Conservation (phyloP, 2,113 vertebrate genomes). For the Channa argus region DNA sequence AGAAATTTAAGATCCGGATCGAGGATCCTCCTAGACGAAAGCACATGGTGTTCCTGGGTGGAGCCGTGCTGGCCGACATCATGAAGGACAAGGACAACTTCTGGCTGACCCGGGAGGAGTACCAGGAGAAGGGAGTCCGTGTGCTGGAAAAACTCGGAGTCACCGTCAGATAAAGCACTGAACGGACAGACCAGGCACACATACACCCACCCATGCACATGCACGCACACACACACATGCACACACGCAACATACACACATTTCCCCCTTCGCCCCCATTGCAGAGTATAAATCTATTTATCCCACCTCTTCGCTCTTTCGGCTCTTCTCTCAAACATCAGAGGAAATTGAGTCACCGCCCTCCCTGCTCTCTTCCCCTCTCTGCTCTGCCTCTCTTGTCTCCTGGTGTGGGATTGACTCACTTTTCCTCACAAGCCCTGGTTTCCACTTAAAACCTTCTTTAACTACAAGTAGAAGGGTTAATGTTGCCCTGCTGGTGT, state of each 20-base stretch:
- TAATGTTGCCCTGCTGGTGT: constrained; percentile 20
- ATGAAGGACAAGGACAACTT: constrained; percentile 99
- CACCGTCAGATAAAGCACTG: constrained; percentile 94
- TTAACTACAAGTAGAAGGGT: constrained; percentile 19
- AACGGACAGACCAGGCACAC: constrained; percentile 74
- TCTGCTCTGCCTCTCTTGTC: constrained; percentile 36
- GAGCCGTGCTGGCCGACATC: constrained; percentile 96
- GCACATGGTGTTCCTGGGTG: constrained; percentile 99
- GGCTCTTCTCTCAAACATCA: constrained; percentile 61
- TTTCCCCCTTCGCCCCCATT: constrained; percentile 69
- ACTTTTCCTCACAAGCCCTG: constrained; percentile 36
- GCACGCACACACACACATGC: constrained; percentile 40
- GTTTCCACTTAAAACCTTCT: constrained; percentile 20
- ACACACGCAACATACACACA: constrained; percentile 43
- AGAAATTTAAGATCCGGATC: constrained; percentile 99
- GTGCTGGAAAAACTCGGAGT: constrained; percentile 98
- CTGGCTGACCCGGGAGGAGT: constrained; percentile 98
- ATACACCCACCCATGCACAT: constrained; percentile 41
- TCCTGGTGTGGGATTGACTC: constrained; percentile 59
- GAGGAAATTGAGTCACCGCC: constrained; percentile 42
- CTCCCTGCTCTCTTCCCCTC: constrained; percentile 9
- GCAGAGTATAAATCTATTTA: constrained; percentile 75
- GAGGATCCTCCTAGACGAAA: constrained; percentile 96
- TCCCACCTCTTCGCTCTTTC: constrained; percentile 63
- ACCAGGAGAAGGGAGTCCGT: constrained; percentile 96